Evolutionary conservation across 2,888 invertebrate genomes (phyloP).

Genomic region (Rhagium mordax): DNA sequence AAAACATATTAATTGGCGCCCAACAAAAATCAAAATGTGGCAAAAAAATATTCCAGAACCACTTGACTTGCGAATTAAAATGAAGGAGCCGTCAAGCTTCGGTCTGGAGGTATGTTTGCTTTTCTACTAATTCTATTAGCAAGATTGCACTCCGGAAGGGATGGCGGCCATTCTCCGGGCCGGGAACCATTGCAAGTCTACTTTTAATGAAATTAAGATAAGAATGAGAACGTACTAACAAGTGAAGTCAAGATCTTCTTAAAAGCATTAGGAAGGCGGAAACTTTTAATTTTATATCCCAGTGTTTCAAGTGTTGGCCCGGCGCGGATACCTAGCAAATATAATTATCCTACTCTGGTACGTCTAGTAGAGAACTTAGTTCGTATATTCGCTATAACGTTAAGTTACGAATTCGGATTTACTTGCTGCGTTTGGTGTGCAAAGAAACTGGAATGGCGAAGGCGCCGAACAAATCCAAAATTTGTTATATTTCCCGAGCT

Average conservation of each 20-base stretch:
- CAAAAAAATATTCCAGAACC: neutral
- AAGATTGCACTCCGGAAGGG: slow-evolving; percentile 1
- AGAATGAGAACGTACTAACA: neutral
- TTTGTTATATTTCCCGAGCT: neutral
- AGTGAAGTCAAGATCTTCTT: slow-evolving; percentile 1
- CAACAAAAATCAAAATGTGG: neutral
- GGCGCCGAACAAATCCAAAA: neutral
- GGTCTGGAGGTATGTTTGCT: neutral
- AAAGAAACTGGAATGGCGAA: too few species aligned
- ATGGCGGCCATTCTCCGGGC: neutral
- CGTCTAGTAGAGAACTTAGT: neutral
- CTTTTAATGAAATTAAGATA: slow-evolving; percentile 20
- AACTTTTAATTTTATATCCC: slow-evolving; percentile 10
- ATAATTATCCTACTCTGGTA: neutral
- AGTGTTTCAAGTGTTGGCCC: slow-evolving; percentile 3
- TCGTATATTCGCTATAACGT: too few species aligned
- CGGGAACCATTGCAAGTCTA: neutral
- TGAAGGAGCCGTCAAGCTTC: neutral
- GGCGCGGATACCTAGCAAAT: neutral
- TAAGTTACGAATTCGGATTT: neutral
- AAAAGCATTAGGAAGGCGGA: neutral
- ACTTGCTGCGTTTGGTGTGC: neutral
- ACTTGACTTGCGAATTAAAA: neutral
- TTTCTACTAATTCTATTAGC: slow-evolving; percentile 1
- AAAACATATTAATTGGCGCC: neutral